Evolutionary conservation across 2,113 vertebrate genomes (phyloP), one percentile per base, ranked within the genome.

Genomic region (Chauna torquata): DNA sequence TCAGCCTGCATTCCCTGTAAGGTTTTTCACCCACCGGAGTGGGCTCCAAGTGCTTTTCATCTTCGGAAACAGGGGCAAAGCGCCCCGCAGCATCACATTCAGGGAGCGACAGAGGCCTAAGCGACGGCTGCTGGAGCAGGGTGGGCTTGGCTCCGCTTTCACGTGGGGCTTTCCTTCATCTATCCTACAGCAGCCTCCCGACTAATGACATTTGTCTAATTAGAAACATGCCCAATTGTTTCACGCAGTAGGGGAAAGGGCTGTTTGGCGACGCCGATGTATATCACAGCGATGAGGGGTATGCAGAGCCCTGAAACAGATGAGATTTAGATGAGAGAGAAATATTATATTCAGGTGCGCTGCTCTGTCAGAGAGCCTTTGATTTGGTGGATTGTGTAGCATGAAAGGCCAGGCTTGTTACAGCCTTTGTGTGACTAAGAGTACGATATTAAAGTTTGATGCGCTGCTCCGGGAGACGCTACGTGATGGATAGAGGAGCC

Each of bases 391-490:
- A 71, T 68, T 82, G 91, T 85, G 82, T 76, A 86, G 88, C 91
- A 92, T 28, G 86, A 92, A 77, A 86, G 90, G 93, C 88, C 94
- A 50, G 81, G 81, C 94, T 86, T 83, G 23, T 47, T 74, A 36
- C 94, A 91, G 95, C 93, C 92, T 87, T 40, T 49, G 83, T 92
- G 93, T 23, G 81, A 52, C 86, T 28, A 81, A 84, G 88, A 88
- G 89, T 22, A 65, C 62, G 95, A 92, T 22, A 71, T 94, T 92
- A 86, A 95, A 94, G 91, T 90, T 95, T 88, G 95, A 88, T 94
- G 95, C 92, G 57, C 83, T 14, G 38, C 89, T 85, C 92, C 57
- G 83, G 89, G 92, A 97, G 92, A 81, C 11, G 11, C 93, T 81
- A 81, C 1, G 55, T 55, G 90, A 66, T 91, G 92, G 94, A 85